phyloP scores from a whole-genome alignment of 2,797 vertebrate genomes.

The Pampus argenteus region DNA sequence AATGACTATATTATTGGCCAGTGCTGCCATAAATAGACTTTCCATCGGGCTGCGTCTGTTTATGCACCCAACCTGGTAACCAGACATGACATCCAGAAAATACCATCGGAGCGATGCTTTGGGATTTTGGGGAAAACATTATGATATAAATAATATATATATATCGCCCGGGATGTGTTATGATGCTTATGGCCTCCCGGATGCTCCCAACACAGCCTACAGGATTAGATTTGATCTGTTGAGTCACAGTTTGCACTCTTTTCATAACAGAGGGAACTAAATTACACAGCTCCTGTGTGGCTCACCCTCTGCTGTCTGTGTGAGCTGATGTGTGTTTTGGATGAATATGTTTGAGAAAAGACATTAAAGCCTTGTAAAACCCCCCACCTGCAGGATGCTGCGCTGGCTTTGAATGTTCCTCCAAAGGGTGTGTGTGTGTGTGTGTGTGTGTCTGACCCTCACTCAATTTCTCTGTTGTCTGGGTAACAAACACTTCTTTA shows the following conservation, averaged over 20 bases:
- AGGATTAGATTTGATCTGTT: conserved; percentile 60
- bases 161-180: conserved; percentile 37
- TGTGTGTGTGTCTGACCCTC: neutral
- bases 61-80: conserved; percentile 5
- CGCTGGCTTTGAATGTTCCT: neutral
- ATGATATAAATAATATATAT: neutral
- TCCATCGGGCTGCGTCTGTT: neutral
- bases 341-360: neutral
- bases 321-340: neutral
- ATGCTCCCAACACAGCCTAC: conserved; percentile 30
- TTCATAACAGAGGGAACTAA: conserved; percentile 12
- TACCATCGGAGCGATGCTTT: conserved; percentile 4
- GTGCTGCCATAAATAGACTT: conserved; percentile 55
- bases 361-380: neutral
- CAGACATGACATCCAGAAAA: conserved; percentile 23
- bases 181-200: conserved; percentile 43
- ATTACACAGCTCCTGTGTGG: neutral
- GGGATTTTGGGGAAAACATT: conserved; percentile 27
- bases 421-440: conserved; percentile 7
- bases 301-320: conserved; percentile 12
- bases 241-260: conserved; percentile 40
- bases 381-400: neutral
- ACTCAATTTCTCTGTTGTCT: conserved; percentile 27
- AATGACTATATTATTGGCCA: conserved; percentile 14
- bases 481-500: conserved; percentile 32